A percentile compares a stretch with the other conserved stretches of the same genome.
Evolutionary conservation across 2,113 vertebrate genomes (phyloP).

Genomic region (Danio rerio): DNA sequence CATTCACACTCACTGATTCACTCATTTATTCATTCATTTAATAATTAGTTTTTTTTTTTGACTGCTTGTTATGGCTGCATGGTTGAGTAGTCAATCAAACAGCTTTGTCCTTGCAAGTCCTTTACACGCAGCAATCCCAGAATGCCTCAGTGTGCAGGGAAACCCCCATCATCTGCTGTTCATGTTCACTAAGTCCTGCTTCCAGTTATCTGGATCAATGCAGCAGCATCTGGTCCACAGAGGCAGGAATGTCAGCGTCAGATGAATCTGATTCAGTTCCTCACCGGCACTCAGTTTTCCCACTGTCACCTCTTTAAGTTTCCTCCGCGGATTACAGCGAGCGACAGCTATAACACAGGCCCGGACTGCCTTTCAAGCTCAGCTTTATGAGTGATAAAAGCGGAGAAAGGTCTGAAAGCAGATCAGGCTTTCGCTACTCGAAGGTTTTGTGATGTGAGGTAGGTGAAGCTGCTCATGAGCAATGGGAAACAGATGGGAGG

Average conservation of each 20-base stretch:
- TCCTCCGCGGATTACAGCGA: conserved; percentile 12
- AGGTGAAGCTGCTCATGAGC: conserved; percentile 12
- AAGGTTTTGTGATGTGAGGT: conserved; percentile 24
- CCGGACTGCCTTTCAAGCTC: conserved; percentile 28
- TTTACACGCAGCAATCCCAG: neutral
- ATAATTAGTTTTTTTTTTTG: too few species aligned
- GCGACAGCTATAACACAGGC: conserved; percentile 17
- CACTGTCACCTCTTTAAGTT: conserved; percentile 44
- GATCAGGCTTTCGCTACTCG: conserved; percentile 26
- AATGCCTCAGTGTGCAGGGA: conserved; percentile 17
- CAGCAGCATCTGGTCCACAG: conserved; percentile 29
- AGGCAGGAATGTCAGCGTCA: conserved; percentile 4
- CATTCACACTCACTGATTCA: too few species aligned
- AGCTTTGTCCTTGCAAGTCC: neutral
- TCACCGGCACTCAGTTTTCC: conserved; percentile 29
- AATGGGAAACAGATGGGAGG: conserved; percentile 35
- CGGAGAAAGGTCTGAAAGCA: neutral
- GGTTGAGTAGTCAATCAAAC: too few species aligned
- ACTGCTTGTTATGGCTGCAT: too few species aligned
- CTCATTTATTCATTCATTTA: too few species aligned
- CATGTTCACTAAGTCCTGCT: conserved; percentile 8
- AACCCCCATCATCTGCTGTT: neutral
- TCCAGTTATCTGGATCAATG: conserved; percentile 27
- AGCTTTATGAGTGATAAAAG: conserved; percentile 37
- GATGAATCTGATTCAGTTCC: conserved; percentile 34